Evolutionary conservation across 2,113 vertebrate species (phyloP), one percentile per base, ranked within the genome.

Genomic region (Rhinopomastus cyanomelas): DNA sequence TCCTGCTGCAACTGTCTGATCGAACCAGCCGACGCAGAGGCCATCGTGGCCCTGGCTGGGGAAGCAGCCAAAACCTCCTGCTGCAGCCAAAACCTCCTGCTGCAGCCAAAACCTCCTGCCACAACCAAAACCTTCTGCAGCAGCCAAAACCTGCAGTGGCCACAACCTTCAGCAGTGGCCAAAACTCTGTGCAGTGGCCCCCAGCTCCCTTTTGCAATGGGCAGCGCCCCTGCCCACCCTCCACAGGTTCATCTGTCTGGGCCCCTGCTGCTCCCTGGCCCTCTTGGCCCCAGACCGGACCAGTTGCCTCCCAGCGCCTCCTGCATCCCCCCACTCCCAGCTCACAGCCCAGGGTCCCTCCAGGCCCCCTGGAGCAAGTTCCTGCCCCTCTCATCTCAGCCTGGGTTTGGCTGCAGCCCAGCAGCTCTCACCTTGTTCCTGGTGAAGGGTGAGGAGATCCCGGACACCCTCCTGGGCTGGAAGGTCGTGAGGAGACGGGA

Each of bases 21-120:
- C 96, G 92, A 78, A 85, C 5, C 32, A 71, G 69, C n/a, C 37
- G 91, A 93, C 61, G 92, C 93, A 79, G 93, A 92, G 96, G 90
- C 89, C 94, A 71, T 71, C 8, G 53, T 30, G 64, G 73, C 74
- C 37, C 20, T 88, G 87, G 83, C 51, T 64, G 85, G 84, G 37
- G 95, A 90, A 93, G 72, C 44, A 89, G 90, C n/a, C n/a, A n/a
- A n/a, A n/a, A n/a, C n/a, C n/a, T n/a, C n/a, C n/a, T n/a, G n/a
- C n/a, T n/a, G n/a, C n/a, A n/a, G 1, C 27, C 64, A 23, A 5
- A 1, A 1, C 26, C 6, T 1, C 11, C n/a, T 20, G 12, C 18
- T 42, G 8, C 2, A 30, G 1, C 12, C 85, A 51, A 14, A 1
- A 0, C 13, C 4, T 0, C 5, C 18, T 37, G 23, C 23, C 34